Conservation (phyloP, 2,113 vertebrate genomes). For the Burhinus oedicnemus region DNA sequence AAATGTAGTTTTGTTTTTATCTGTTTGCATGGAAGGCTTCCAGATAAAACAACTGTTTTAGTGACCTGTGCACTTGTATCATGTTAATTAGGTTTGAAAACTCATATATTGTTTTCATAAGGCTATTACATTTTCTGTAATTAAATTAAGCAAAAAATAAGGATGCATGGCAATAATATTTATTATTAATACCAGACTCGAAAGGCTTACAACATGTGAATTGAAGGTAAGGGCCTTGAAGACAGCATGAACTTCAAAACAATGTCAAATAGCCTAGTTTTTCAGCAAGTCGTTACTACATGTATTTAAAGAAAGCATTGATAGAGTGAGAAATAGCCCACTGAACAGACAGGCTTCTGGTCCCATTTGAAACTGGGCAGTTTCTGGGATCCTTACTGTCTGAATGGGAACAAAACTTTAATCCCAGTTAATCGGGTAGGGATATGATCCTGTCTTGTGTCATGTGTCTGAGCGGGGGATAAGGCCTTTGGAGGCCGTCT, state of each 20-base stretch:
- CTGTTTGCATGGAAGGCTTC: slow-evolving; percentile 82
- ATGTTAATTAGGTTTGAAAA: slow-evolving; percentile 88
- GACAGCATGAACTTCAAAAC: slow-evolving; percentile 73
- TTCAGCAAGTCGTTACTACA: slow-evolving; percentile 52
- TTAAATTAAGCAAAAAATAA: slow-evolving; percentile 84
- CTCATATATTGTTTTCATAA: slow-evolving; percentile 86
- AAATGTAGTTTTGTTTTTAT: slow-evolving; percentile 81
- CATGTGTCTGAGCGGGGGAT: background rate
- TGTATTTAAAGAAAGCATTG: slow-evolving; percentile 31
- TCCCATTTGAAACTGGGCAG: background rate
- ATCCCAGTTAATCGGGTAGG: background rate
- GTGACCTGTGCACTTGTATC: slow-evolving; percentile 81
- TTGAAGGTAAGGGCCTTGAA: slow-evolving; percentile 66
- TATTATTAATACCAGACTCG: slow-evolving; percentile 87
- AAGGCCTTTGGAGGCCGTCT: background rate
- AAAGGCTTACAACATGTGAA: slow-evolving; percentile 74
- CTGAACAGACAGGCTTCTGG: background rate
- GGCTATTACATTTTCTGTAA: slow-evolving; percentile 87
- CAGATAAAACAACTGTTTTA: slow-evolving; percentile 82
- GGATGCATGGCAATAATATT: slow-evolving; percentile 84
- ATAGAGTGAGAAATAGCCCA: slow-evolving; percentile 41
- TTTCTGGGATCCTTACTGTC: background rate
- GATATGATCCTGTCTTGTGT: background rate
- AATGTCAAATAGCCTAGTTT: slow-evolving; percentile 29
- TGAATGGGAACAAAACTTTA: background rate